Evolutionary conservation across 2,888 invertebrate species (phyloP).

Genomic region (Nomada ruficornis): DNA sequence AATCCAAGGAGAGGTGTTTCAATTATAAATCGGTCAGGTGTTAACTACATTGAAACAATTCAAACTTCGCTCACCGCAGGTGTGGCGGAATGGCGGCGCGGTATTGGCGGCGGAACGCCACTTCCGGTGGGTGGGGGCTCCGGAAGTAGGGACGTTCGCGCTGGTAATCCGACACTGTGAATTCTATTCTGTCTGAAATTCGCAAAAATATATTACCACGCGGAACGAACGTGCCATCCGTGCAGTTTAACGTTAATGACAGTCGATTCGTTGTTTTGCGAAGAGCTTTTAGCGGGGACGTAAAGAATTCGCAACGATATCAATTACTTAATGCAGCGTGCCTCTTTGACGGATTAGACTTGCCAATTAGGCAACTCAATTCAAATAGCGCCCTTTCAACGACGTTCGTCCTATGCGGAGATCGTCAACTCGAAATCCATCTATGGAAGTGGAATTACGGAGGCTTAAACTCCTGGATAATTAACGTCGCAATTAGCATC

Average conservation of each 20-base stretch:
- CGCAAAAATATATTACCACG: too few relatives aligned
- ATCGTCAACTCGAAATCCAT: neutral
- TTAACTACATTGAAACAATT: constrained; percentile 9
- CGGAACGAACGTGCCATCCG: neutral
- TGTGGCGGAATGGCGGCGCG: constrained; percentile 81
- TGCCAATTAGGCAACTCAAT: constrained; percentile 20
- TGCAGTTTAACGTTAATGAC: neutral
- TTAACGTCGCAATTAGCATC: constrained; percentile 1
- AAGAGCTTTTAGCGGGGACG: too few relatives aligned
- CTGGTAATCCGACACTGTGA: constrained; percentile 80
- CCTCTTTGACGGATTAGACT: constrained; percentile 10
- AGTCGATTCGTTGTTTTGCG: neutral
- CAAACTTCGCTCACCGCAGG: constrained; percentile 76
- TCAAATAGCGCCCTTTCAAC: neutral
- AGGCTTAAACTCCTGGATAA: constrained; percentile 7
- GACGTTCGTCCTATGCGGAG: neutral
- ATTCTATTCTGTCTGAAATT: constrained; percentile 79
- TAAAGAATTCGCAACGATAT: neutral
- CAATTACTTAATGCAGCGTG: neutral
- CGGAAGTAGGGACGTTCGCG: constrained; percentile 76
- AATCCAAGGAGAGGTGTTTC: neutral
- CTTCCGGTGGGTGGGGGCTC: constrained; percentile 74
- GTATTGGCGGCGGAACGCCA: constrained; percentile 77
- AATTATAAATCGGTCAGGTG: neutral
- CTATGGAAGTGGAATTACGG: constrained; percentile 13